Base-by-base conservation (phyloP, 2,797 vertebrate species). In the Poecilia gillii region DNA sequence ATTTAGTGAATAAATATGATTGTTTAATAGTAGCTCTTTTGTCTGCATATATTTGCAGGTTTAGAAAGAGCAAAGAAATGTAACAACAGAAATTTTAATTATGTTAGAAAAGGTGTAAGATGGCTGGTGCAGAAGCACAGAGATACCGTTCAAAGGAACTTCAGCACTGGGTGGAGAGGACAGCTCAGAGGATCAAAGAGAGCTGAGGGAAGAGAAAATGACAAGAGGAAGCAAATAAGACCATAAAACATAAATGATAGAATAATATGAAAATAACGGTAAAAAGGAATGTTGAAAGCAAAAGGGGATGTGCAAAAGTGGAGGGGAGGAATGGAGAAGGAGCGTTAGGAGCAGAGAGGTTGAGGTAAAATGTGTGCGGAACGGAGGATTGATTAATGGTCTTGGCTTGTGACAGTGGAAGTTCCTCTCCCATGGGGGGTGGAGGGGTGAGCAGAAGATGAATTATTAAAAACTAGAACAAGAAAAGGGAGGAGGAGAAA, bases 331-430 rank as follows among this genome's bases (percentile, higher is more conserved):
- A 57, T 74, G 83, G 78, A 82, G 81, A 79, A 57, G 49, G 55
- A 70, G 79, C 76, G 71, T 73, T 55, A 79, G 59, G 80, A 87
- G 68, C 28, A 84, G 80, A 41, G 81, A 80, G 81, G 70, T 53
- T 39, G 81, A 75, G 85, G 70, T 76, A 82, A 71, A 90, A 78
- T 55, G 45, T 31, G 81, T 85, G 89, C 88, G 88, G 90, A 93
- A 94, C 91, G 89, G 91, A 89, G 83, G 76, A 87, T 94, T 97
- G 96, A 97, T 97, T 93, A 96, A 97, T 95, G 96, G 93, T 86
- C 84, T 81, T 92, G 91, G 89, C 92, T 92, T 93, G 92, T 93
- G 95, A 96, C 94, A 94, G 92, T 87, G 92, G 93, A 94, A 95
- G 94, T 94, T 87, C 91, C 94, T 93, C 91, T 95, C 92, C 83